Evolutionary conservation across 2,797 vertebrate species (phyloP).

Genomic region (Rhinogobio ventralis): DNA sequence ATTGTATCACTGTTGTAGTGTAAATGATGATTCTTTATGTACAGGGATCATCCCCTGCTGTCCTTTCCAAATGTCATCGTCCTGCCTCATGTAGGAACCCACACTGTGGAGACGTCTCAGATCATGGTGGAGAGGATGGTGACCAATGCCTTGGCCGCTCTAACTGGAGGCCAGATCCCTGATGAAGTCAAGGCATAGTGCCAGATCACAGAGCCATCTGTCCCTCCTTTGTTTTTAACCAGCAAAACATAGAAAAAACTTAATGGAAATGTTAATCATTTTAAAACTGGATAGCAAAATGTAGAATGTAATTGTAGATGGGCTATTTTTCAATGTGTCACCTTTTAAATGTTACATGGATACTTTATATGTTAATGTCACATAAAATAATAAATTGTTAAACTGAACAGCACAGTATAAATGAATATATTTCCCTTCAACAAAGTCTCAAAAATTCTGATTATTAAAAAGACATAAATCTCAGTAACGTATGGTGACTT

Average conservation of each 20-base stretch:
- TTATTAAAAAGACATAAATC: background rate
- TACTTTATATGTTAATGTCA: background rate
- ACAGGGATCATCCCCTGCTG: slow-evolving; percentile 77
- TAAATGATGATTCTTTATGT: slow-evolving; percentile 38
- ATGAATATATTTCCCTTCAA: background rate
- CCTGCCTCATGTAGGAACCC: slow-evolving; percentile 74
- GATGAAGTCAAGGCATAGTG: slow-evolving; percentile 70
- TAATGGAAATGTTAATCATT: background rate
- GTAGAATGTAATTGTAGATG: background rate
- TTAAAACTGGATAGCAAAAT: background rate
- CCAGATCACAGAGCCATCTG: slow-evolving; percentile 32
- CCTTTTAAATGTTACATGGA: background rate
- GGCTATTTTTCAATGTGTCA: no score
- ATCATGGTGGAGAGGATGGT: slow-evolving; percentile 73
- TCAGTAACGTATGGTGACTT: background rate
- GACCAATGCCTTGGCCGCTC: slow-evolving; percentile 73
- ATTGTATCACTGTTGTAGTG: slow-evolving; percentile 21
- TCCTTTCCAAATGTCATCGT: slow-evolving; percentile 76
- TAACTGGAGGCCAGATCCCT: slow-evolving; percentile 68
- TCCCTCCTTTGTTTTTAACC: slow-evolving; percentile 1
- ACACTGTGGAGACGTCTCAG: slow-evolving; percentile 65
- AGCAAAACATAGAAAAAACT: background rate
- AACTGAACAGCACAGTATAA: background rate
- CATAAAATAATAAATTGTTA: background rate
- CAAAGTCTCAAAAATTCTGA: background rate